phyloP scores from a whole-genome alignment of 2,888 invertebrate species.

The Folsomia manolachei region DNA sequence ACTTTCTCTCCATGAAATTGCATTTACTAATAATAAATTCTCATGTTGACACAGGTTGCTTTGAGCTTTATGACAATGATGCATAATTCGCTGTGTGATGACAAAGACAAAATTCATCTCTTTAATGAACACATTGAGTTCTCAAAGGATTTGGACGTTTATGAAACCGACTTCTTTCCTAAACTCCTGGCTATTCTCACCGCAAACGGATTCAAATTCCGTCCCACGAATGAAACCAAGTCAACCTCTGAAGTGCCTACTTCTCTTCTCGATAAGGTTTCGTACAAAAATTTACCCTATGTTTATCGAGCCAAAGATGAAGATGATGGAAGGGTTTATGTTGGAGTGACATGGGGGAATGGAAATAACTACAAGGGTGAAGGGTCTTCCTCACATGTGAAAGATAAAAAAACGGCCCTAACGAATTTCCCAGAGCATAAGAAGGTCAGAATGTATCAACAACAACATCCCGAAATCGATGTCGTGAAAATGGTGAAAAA shows the following conservation, averaged over 20 bases:
- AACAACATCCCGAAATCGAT: background rate
- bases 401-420: background rate
- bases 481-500: background rate
- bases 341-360: background rate
- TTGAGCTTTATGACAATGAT: background rate
- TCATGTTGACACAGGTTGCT: too few relatives aligned
- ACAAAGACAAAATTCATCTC: background rate
- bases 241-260: background rate
- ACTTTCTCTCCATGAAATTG: too few relatives aligned
- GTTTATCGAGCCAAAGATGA: background rate
- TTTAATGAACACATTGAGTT: background rate
- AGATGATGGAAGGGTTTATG: background rate
- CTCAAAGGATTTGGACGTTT: background rate
- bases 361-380: background rate
- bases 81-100: background rate
- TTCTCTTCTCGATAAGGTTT: background rate
- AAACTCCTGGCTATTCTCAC: background rate
- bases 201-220: background rate
- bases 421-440: background rate
- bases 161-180: background rate
- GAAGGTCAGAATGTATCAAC: background rate
- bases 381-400: background rate
- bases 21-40: too few relatives aligned
- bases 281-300: background rate
- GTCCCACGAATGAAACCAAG: background rate